These are phyloP conservation scores for Xylophagus ater DNA, from an alignment of 2,888 invertebrate genomes.

Conservation along the genomic window DNA sequence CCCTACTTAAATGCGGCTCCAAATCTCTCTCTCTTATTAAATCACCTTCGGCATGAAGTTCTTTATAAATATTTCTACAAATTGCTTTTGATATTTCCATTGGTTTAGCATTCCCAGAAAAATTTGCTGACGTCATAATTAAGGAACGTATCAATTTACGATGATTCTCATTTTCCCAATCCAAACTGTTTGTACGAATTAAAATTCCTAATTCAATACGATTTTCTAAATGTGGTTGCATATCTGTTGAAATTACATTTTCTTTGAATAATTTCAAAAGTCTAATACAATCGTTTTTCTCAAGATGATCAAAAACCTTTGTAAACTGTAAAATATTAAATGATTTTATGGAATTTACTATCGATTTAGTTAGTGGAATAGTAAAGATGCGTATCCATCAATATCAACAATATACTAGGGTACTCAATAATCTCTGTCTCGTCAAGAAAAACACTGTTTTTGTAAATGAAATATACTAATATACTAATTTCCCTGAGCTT, in stretches of 20 bases:
- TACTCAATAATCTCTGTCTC: neutral
- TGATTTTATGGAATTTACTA: neutral
- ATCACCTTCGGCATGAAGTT: conserved; percentile 45
- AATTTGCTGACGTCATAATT: conserved; percentile 50
- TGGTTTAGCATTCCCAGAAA: conserved; percentile 50
- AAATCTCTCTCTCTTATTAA: conserved; percentile 47
- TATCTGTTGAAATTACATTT: conserved; percentile 49
- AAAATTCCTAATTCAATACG: conserved; percentile 33
- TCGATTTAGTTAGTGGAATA: no score
- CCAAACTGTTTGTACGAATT: conserved; percentile 28
- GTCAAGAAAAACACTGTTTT: no score
- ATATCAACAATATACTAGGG: neutral
- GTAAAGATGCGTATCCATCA: neutral
- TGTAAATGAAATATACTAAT: no score
- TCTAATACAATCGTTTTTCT: neutral
- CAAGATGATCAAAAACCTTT: neutral
- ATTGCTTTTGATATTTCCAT: conserved; percentile 43
- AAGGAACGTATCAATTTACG: conserved; percentile 44
- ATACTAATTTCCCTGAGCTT: no score
- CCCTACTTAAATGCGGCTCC: conserved; percentile 52
- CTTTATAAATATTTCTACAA: conserved; percentile 14
- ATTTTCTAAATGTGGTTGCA: conserved; percentile 45
- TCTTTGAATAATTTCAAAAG: conserved; percentile 29
- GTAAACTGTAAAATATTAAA: neutral
- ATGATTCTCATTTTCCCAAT: conserved; percentile 42